phyloP scores from a whole-genome alignment of 2,888 invertebrate genomes.

The Corythucha ciliata region DNA sequence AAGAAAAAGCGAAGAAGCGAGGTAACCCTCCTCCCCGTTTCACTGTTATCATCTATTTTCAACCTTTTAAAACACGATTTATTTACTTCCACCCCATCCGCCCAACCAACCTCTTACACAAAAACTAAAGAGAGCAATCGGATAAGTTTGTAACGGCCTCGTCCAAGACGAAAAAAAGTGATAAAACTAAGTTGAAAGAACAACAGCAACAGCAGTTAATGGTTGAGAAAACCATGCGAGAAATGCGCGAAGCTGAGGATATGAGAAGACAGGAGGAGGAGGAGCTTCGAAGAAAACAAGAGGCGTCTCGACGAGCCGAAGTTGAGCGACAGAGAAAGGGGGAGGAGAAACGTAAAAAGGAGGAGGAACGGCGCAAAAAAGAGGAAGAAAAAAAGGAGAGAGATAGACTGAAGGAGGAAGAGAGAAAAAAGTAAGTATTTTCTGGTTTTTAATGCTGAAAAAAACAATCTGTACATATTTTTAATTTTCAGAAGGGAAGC shows the following conservation, averaged over 20 bases:
- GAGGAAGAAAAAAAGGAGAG: conserved; percentile 43
- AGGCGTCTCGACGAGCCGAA: conserved; percentile 30
- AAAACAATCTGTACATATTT: not conserved
- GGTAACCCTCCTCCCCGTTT: conserved; percentile 5
- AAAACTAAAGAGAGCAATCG: too few species aligned
- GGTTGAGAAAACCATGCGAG: conserved; percentile 19
- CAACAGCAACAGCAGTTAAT: conserved; percentile 44
- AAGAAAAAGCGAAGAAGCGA: conserved; percentile 20
- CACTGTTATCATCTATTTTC: too few species aligned
- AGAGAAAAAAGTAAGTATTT: conserved; percentile 40
- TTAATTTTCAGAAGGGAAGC: conserved; percentile 26
- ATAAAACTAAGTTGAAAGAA: conserved; percentile 38
- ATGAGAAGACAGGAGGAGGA: conserved; percentile 35
- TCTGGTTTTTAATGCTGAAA: not conserved
- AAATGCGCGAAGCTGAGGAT: conserved; percentile 42
- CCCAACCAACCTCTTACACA: too few species aligned
- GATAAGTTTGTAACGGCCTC: not conserved
- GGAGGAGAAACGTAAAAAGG: conserved; percentile 36
- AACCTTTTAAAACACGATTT: too few species aligned
- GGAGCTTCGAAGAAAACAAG: conserved; percentile 33
- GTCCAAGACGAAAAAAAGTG: not conserved
- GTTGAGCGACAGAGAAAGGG: conserved; percentile 36
- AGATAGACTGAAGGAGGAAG: conserved; percentile 47
- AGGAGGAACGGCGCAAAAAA: conserved; percentile 42
- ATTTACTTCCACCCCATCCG: too few species aligned